Evolutionary conservation across 1,140 invertebrate genomes (phyloP).

Genomic region (Melipona quadrifasciata): DNA sequence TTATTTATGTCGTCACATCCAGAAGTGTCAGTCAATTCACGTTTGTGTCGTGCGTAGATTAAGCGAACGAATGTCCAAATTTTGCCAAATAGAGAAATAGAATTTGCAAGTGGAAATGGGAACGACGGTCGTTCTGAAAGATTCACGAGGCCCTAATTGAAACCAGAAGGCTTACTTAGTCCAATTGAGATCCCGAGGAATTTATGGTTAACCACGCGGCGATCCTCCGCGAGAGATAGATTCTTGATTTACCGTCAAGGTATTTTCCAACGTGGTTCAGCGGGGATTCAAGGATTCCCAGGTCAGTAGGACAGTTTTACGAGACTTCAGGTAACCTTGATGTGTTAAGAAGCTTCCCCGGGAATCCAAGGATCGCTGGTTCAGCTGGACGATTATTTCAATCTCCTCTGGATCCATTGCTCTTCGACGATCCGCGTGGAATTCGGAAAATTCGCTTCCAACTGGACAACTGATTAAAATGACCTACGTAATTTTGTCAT

Average conservation of each 20-base stretch:
- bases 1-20: no score
- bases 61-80: not conserved
- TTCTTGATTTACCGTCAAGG: not conserved
- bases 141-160: not conserved
- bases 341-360: conserved; percentile 10
- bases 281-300: not conserved
- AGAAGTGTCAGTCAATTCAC: no score
- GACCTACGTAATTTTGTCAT: no score
- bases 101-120: no score
- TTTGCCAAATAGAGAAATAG: not conserved
- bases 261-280: not conserved
- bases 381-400: not conserved
- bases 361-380: not conserved
- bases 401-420: not conserved
- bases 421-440: not conserved
- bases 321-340: conserved; percentile 10
- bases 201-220: not conserved
- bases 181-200: not conserved
- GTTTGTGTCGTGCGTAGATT: no score
- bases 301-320: conserved; percentile 25
- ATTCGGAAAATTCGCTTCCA: no score
- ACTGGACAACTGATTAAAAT: no score
- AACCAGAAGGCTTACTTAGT: not conserved
- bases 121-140: not conserved
- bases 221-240: not conserved